phyloP scores from a whole-genome alignment of 2,888 invertebrate species.

The Sarcophaga subvicina region DNA sequence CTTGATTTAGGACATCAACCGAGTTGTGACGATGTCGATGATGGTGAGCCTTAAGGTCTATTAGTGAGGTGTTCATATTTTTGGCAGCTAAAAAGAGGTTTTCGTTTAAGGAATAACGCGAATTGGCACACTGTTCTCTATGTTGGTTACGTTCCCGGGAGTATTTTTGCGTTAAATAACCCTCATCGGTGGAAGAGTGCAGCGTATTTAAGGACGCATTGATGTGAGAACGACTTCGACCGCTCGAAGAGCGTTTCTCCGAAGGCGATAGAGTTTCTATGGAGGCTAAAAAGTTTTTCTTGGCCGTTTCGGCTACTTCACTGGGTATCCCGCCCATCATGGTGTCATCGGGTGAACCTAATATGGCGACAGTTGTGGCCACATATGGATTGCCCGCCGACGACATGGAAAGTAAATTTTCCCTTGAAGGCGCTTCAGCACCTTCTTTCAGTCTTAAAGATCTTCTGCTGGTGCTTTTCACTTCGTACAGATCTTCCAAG shows the following conservation, averaged over 20 bases:
- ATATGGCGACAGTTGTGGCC: constrained; percentile 70
- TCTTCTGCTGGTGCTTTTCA: constrained; percentile 79
- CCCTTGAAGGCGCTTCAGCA: constrained; percentile 78
- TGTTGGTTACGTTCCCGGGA: constrained; percentile 70
- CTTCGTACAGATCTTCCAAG: constrained; percentile 78
- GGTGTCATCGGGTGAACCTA: constrained; percentile 77
- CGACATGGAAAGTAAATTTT: constrained; percentile 79
- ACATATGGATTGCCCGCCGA: constrained; percentile 74
- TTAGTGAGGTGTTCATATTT: constrained; percentile 72
- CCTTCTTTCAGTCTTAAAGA: constrained; percentile 79
- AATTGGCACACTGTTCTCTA: constrained; percentile 74
- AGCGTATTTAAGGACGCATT: constrained; percentile 72
- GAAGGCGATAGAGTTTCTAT: constrained; percentile 81
- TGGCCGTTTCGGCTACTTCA: constrained; percentile 71
- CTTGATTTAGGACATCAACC: constrained; percentile 78
- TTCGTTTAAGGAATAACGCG: constrained; percentile 80
- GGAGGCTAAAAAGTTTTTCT: constrained; percentile 78
- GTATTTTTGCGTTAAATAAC: constrained; percentile 77
- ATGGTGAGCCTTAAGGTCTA: constrained; percentile 74
- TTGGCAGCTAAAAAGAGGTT: constrained; percentile 77
- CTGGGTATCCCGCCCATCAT: constrained; percentile 75
- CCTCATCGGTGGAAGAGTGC: constrained; percentile 76
- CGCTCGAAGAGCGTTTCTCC: constrained; percentile 77
- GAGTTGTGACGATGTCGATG: constrained; percentile 79
- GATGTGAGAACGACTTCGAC: constrained; percentile 64